phyloP scores from a whole-genome alignment of 2,113 vertebrate genomes.

The Ellobius talpinus region DNA sequence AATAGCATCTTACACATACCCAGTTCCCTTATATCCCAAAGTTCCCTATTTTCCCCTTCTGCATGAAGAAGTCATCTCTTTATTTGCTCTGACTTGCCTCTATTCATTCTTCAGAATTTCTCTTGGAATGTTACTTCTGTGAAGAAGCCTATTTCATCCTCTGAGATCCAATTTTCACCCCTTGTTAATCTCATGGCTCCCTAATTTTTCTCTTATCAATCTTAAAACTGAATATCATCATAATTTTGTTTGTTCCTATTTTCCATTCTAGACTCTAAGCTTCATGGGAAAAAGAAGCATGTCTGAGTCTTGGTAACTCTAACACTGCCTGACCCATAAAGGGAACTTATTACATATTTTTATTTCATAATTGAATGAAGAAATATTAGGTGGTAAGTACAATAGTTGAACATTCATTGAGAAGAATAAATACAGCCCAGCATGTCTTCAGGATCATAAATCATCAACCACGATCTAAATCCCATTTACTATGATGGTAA shows the following conservation, averaged over 20 bases:
- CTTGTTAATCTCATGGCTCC: not conserved
- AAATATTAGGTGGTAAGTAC: not conserved
- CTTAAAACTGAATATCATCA: not conserved
- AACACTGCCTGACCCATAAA: not conserved
- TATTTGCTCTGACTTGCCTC: not conserved
- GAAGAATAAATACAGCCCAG: not conserved
- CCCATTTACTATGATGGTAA: not conserved
- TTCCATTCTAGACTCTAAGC: not conserved
- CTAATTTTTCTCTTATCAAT: not conserved
- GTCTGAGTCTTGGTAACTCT: not conserved
- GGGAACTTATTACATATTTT: not conserved
- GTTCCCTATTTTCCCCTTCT: not conserved
- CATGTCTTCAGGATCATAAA: not conserved
- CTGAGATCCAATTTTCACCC: not conserved
- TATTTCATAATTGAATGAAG: not conserved
- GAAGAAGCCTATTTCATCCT: not conserved
- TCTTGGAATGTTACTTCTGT: not conserved
- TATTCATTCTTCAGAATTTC: not conserved
- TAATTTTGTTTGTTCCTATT: conserved; percentile 3
- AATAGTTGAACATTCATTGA: not conserved
- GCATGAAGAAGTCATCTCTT: not conserved
- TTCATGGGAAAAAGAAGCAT: not conserved
- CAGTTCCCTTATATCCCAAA: not conserved
- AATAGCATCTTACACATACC: not conserved
- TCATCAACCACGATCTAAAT: not conserved